Percentiles rank a stretch among this genome's conserved stretches.
Conservation (phyloP, 2,888 invertebrate genomes). For the Synergus laeviventris region DNA sequence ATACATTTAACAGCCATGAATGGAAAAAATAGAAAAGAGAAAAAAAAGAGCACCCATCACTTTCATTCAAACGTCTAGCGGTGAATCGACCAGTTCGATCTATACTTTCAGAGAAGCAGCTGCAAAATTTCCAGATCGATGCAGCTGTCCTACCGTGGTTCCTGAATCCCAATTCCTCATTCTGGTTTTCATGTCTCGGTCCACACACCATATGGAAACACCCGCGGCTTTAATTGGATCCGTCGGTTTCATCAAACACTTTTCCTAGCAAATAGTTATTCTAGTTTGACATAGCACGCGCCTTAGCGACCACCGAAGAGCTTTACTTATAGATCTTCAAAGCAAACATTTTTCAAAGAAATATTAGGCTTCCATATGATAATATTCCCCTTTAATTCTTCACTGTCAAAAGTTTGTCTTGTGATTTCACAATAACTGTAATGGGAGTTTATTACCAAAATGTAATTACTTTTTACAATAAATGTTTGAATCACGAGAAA, state of each 20-base stretch:
- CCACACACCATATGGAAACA: slow-evolving; percentile 7
- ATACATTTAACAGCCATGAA: neutral
- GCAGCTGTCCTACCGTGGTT: slow-evolving; percentile 25
- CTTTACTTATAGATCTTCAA: too few relatives aligned
- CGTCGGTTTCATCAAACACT: slow-evolving; percentile 11
- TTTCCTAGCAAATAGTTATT: slow-evolving; percentile 15
- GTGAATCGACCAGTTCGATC: slow-evolving; percentile 25
- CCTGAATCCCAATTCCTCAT: slow-evolving; percentile 24
- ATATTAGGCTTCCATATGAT: too few relatives aligned
- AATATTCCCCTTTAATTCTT: too few relatives aligned
- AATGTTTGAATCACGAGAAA: too few relatives aligned
- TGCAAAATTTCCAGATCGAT: slow-evolving; percentile 22
- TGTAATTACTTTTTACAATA: too few relatives aligned
- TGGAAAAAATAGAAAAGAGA: neutral
- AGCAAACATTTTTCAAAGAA: too few relatives aligned
- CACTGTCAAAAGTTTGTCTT: too few relatives aligned
- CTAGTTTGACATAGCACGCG: neutral
- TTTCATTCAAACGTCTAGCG: slow-evolving; percentile 19
- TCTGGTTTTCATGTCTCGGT: slow-evolving; percentile 12
- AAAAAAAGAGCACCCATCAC: slow-evolving; percentile 16
- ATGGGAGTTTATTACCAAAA: too few relatives aligned
- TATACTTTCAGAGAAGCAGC: neutral
- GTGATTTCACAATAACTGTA: too few relatives aligned
- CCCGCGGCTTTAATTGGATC: slow-evolving; percentile 9
- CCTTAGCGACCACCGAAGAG: neutral